Conservation (phyloP, 2,888 invertebrate genomes). For the Plagiodera versicolora region DNA sequence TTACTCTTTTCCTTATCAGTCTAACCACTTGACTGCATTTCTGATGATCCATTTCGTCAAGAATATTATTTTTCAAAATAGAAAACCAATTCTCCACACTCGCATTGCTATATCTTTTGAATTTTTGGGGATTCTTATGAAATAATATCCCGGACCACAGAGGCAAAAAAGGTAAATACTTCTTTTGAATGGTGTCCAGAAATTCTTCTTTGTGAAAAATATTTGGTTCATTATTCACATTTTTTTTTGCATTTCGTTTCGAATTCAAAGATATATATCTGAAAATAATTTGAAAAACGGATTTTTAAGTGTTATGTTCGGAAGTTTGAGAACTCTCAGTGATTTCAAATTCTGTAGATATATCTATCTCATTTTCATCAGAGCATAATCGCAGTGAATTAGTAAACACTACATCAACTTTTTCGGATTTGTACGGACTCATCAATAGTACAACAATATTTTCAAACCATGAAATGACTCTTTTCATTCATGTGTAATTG, state of each 20-base stretch:
- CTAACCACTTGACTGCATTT: conserved; percentile 10
- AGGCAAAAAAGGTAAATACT: conserved; percentile 11
- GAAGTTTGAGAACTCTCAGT: not conserved
- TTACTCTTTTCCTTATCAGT: conserved; percentile 5
- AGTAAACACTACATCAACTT: not conserved
- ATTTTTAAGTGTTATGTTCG: not conserved
- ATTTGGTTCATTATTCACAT: not conserved
- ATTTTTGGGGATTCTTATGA: not conserved
- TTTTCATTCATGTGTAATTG: not conserved
- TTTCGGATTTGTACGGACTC: not conserved
- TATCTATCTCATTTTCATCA: conserved; percentile 1
- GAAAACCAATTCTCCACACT: conserved; percentile 15
- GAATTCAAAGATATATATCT: not conserved
- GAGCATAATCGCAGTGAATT: not conserved
- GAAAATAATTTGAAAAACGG: conserved; percentile 11
- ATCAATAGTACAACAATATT: conserved; percentile 4
- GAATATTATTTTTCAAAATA: conserved; percentile 6
- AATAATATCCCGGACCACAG: conserved; percentile 12
- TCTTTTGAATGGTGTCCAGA: conserved; percentile 4
- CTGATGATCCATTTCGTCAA: conserved; percentile 2
- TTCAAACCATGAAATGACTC: not conserved
- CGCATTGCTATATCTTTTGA: not conserved
- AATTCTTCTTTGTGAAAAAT: not conserved
- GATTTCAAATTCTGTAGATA: not conserved
- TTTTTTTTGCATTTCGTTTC: not conserved